Base-by-base conservation (phyloP, 1,140 invertebrate genomes). In the Leptinotarsa texana region DNA sequence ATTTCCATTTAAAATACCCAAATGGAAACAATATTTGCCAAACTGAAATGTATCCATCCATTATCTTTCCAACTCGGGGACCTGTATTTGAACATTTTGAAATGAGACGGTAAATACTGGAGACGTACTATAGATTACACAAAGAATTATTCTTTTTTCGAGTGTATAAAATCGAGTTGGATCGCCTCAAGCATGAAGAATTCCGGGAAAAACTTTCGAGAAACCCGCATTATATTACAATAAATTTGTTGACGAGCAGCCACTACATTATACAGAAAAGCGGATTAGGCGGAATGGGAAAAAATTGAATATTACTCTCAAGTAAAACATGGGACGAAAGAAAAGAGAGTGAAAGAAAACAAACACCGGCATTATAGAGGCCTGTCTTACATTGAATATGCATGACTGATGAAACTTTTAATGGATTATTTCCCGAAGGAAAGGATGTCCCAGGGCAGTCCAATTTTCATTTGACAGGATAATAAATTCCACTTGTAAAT, bases 201-300 rank as follows among this genome's bases (percentile, higher is more conserved):
- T 66, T 66, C 63, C 63, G 15, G 15, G 63, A 24, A 24, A 66
- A 66, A 17, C 33, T 66, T 66, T 66, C 63, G 22, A 66, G 33
- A 17, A 66, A 27, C 63, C 63, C 63, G 63, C 63, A 66, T 66
- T 66, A 27, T 27, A 66, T 66, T 66, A 66, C 63, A 66, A 66
- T 66, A 66, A 66, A 66, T 66, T 63, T 66, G 63, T 66, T 66
- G 63, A 66, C 63, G 63, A 66, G n/a, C 63, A 21, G 63, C 63
- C 63, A 66, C 63, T 66, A 66, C 33, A 66, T 66, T 66, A 66
- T 21, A 66, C 22, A 21, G 63, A 66, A 66, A 66, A 66, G 33
- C 33, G 22, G 63, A 66, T 66, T 66, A 13, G 18, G 33, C 33
- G 21, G 13, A 24, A 66, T 24, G 63, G 21, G 15, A 66, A 66